phyloP scores from a whole-genome alignment of 2,113 vertebrate species.

The Camelus bactrianus region DNA sequence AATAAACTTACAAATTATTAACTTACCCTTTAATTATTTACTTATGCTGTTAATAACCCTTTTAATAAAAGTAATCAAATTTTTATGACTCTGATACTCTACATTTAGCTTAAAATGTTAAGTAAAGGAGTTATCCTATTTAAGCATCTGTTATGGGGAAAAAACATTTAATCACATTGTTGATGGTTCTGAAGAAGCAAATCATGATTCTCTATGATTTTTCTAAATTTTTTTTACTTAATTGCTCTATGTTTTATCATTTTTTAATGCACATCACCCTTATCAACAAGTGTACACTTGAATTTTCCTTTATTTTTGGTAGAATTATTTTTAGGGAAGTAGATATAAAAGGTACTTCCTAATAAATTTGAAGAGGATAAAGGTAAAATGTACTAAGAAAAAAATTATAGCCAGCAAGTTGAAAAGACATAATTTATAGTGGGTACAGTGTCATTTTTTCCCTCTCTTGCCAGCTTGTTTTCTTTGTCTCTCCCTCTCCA shows the following conservation, averaged over 20 bases:
- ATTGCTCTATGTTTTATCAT: background rate
- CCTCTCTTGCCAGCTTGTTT: no score
- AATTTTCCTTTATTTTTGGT: background rate
- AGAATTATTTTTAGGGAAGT: background rate
- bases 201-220: background rate
- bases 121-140: background rate
- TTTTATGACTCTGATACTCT: background rate
- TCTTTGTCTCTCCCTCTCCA: no score
- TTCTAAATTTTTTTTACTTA: background rate
- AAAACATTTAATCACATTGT: background rate
- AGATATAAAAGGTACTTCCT: background rate
- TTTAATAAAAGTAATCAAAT: background rate
- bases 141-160: background rate
- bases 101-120: background rate
- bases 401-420: background rate
- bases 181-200: background rate
- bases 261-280: background rate
- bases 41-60: background rate
- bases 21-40: background rate
- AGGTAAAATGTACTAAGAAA: background rate
- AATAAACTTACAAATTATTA: background rate
- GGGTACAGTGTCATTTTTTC: background rate
- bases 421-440: background rate
- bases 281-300: background rate
- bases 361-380: background rate